Evolutionary conservation across 2,888 invertebrate species (phyloP).

Genomic region (Pristionchus japonicus): DNA sequence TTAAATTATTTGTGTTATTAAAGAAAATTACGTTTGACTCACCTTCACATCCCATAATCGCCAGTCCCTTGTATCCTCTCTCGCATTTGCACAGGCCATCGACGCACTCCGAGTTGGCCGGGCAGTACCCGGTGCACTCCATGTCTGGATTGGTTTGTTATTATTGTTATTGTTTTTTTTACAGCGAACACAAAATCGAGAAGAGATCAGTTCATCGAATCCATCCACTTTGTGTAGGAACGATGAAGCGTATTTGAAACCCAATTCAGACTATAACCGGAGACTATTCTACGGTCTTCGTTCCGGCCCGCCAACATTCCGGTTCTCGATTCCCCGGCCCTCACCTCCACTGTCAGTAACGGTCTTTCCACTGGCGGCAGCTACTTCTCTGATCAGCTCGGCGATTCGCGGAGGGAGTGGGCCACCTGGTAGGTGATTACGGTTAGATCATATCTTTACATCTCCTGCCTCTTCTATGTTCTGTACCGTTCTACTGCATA

Average conservation of each 20-base stretch:
- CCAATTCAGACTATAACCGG: background rate
- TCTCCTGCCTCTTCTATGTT: too few species aligned
- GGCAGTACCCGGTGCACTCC: slow-evolving; percentile 64
- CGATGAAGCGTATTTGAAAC: background rate
- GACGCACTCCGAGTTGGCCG: slow-evolving; percentile 66
- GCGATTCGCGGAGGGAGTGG: background rate
- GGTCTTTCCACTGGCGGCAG: background rate
- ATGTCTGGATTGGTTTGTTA: slow-evolving; percentile 48
- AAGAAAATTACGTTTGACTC: too few species aligned
- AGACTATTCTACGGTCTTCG: too few species aligned
- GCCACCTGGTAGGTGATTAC: too few species aligned
- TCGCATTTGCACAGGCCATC: slow-evolving; percentile 65
- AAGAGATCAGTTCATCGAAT: background rate
- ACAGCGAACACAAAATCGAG: too few species aligned
- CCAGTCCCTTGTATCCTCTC: slow-evolving; percentile 67
- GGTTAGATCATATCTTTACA: too few species aligned
- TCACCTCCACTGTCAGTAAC: background rate
- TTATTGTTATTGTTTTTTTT: background rate
- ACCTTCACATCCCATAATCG: slow-evolving; percentile 65
- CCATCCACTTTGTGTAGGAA: background rate
- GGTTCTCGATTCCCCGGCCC: background rate
- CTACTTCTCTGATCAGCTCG: background rate
- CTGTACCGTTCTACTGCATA: too few species aligned
- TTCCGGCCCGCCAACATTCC: too few species aligned
- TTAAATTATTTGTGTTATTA: too few species aligned